A percentile compares a stretch with the other conserved stretches of the same genome.
Conservation (phyloP, 2,113 vertebrate genomes). For the Tenebrosternarchus preto region DNA sequence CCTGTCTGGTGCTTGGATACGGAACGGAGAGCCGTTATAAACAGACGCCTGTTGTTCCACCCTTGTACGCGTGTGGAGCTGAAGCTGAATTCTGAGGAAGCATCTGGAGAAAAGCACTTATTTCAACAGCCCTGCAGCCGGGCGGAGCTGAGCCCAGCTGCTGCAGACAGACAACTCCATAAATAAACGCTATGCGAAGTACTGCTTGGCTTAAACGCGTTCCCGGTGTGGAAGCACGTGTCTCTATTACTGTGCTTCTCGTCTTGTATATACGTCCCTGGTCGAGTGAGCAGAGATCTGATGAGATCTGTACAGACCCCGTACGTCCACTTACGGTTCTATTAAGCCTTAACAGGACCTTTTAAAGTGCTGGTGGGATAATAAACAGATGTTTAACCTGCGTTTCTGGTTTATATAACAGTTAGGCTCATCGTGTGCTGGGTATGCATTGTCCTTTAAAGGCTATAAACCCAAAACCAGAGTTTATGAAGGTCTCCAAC, state of each 20-base stretch:
- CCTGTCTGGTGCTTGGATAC: background rate
- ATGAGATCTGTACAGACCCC: background rate
- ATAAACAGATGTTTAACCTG: slow-evolving; percentile 33
- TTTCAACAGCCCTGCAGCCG: background rate
- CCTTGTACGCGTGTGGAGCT: background rate
- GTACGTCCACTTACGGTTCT: background rate
- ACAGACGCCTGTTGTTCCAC: too few relatives aligned
- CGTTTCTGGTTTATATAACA: slow-evolving; percentile 1
- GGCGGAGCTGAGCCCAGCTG: background rate
- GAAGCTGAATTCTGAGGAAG: slow-evolving; percentile 18
- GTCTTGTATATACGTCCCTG: background rate
- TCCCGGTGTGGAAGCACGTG: background rate
- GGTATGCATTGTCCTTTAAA: background rate
- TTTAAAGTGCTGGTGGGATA: slow-evolving; percentile 1
- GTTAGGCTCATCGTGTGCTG: background rate
- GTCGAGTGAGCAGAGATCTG: background rate
- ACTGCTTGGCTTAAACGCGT: too few relatives aligned
- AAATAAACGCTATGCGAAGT: background rate
- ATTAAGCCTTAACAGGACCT: background rate
- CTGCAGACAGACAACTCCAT: background rate
- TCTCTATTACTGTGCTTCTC: background rate
- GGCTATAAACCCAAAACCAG: background rate
- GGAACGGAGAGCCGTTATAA: slow-evolving; percentile 9
- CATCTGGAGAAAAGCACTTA: background rate
- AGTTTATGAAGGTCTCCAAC: background rate